phyloP scores from a whole-genome alignment of 30 jellyfish, hydroid and myxozoan genomes.

The Aurelia aurita region DNA sequence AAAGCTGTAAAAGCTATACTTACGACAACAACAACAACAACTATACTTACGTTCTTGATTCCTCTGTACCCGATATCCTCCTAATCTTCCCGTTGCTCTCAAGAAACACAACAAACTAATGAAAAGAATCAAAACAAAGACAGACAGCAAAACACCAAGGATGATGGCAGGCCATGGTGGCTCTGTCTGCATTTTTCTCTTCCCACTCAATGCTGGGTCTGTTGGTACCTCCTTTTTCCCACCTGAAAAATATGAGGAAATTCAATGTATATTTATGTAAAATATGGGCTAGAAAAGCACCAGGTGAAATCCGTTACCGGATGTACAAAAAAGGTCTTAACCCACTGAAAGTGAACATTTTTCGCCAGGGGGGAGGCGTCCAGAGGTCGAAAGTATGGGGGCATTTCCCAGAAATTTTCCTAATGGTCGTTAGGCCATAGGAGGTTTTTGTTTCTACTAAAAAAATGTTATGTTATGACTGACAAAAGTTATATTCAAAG shows the following conservation, averaged over 20 bases:
- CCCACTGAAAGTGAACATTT: no score
- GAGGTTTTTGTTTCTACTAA: no score
- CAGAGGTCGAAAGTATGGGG: no score
- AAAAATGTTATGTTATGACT: no score
- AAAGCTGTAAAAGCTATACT: neutral
- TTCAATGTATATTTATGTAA: no score
- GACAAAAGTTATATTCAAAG: no score
- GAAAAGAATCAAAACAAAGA: constrained; percentile 76
- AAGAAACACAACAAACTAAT: constrained; percentile 81
- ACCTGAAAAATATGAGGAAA: constrained; percentile 7
- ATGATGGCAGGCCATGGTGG: constrained; percentile 77
- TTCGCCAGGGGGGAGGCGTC: no score
- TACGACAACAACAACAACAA: neutral
- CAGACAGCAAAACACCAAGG: constrained; percentile 81
- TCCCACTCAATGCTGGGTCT: constrained; percentile 24
- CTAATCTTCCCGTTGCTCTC: constrained; percentile 78
- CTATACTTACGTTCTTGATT: constrained; percentile 34
- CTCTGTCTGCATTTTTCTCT: constrained; percentile 17
- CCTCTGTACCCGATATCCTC: constrained; percentile 38
- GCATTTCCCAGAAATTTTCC: no score
- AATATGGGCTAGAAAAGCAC: no score
- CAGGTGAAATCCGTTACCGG: no score
- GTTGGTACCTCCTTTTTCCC: constrained; percentile 28
- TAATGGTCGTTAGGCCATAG: no score
- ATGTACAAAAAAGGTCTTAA: no score